Base-by-base conservation (phyloP, 2,113 vertebrate species). In the Rhinolophus ferrumequinum region DNA sequence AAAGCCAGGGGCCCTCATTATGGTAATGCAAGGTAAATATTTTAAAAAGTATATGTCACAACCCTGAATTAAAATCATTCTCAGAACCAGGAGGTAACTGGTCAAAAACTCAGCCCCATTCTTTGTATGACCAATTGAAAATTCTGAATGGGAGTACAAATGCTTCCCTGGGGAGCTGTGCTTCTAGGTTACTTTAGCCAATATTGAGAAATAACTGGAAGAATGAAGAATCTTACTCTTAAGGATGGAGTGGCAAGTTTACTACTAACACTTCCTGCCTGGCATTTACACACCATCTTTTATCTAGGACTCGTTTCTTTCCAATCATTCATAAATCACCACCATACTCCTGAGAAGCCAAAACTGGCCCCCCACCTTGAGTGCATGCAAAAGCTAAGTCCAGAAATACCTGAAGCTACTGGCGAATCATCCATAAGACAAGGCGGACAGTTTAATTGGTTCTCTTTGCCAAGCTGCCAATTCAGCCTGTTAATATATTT, bases 11-110 rank as follows among this genome's bases (percentile, higher is more conserved):
- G 90, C 89, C 85, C 92, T 97, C 97, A 97, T 97, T 97, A 97
- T 96, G 93, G 88, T 96, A 98, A 98, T 85, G 79, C 66, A 98
- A 90, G 97, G 95, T 98, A 98, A 98, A 98, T 93, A 93, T 87
- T 97, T 97, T 89, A 93, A 98, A 93, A 97, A 94, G 96, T 90
- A 97, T 92, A 95, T 91, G 88, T 66, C 85, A n/a, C 6, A 94
- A 94, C 86, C 35, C 41, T 96, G 93, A 97, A 98, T 97, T 92
- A 95, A 97, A 96, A 96, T 72, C 91, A 91, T 85, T 97, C 44
- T 13, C 0, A 77, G 88, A 97, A 79, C 38, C 76, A 93, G 33
- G 96, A 94, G 88, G 88, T 94, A 96, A 72, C 21, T 75, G 95
- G 91, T 90, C 89, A 97, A 97, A 97, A 97, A 80, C n/a, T 89